Evolutionary conservation across 2,888 invertebrate genomes (phyloP).

Genomic region (Hypercompe scribonia): DNA sequence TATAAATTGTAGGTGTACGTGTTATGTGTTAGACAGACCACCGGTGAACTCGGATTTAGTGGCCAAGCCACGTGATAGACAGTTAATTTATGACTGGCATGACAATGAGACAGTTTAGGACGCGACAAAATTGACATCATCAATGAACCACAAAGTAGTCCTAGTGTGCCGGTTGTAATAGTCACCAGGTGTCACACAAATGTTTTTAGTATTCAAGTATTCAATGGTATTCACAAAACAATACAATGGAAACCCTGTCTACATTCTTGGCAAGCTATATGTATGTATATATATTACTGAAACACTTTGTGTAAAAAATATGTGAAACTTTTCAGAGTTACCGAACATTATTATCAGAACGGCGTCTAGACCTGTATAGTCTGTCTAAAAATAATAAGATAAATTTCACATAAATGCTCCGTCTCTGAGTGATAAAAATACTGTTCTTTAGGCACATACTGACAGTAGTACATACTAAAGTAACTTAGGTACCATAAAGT

Average conservation of each 20-base stretch:
- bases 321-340: constrained; percentile 3
- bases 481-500: constrained; percentile 52
- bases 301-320: background rate
- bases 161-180: constrained; percentile 59
- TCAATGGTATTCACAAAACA: background rate
- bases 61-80: constrained; percentile 59
- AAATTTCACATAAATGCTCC: background rate
- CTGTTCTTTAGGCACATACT: constrained; percentile 27
- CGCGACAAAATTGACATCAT: constrained; percentile 63
- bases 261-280: constrained; percentile 37
- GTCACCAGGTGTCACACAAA: constrained; percentile 55
- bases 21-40: constrained; percentile 53
- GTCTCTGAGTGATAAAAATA: background rate
- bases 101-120: constrained; percentile 63
- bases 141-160: constrained; percentile 58
- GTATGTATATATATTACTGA: constrained; percentile 22
- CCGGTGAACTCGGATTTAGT: constrained; percentile 54
- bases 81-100: constrained; percentile 74
- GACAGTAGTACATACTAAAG: constrained; percentile 25
- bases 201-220: constrained; percentile 31
- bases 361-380: constrained; percentile 2
- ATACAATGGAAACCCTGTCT: constrained; percentile 2
- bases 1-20: constrained; percentile 48
- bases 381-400: background rate
- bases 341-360: background rate